phyloP scores from a whole-genome alignment of 2,888 invertebrate genomes.

The Calameuta idolon region DNA sequence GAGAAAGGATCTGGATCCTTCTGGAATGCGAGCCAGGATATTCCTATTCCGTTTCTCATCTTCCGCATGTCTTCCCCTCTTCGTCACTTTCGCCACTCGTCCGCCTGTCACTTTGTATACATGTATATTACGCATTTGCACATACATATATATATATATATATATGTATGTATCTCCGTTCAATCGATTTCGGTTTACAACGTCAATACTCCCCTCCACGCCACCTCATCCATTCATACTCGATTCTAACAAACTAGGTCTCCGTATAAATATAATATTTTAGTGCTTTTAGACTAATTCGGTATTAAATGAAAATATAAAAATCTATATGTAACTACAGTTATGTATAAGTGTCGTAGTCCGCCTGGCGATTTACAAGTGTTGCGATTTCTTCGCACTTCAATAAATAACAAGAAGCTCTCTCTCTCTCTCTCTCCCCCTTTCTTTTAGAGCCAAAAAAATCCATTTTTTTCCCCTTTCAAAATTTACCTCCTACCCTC shows the following conservation, averaged over 20 bases:
- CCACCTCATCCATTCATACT: constrained; percentile 16
- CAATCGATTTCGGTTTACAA: constrained; percentile 1
- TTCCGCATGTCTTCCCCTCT: too few species aligned
- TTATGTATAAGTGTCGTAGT: constrained; percentile 21
- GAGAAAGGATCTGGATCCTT: too few species aligned
- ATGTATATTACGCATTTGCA: too few species aligned
- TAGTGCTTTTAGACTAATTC: constrained; percentile 32
- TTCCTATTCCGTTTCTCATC: too few species aligned
- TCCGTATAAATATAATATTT: constrained; percentile 35
- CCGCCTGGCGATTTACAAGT: constrained; percentile 21
- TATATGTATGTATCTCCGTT: too few species aligned
- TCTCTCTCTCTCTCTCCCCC: not conserved
- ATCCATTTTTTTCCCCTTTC: not conserved
- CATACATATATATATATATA: too few species aligned
- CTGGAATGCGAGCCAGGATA: too few species aligned
- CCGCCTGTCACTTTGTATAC: too few species aligned
- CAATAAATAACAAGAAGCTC: not conserved
- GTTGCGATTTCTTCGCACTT: constrained; percentile 5
- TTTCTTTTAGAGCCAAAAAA: not conserved
- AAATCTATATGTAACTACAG: constrained; percentile 32
- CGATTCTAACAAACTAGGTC: constrained; percentile 28
- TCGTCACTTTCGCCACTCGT: too few species aligned
- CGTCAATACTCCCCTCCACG: not conserved
- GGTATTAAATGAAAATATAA: constrained; percentile 36
- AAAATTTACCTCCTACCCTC: too few species aligned